Evolutionary conservation across 2,888 invertebrate species (phyloP).

Genomic region (Agrotis puta): DNA sequence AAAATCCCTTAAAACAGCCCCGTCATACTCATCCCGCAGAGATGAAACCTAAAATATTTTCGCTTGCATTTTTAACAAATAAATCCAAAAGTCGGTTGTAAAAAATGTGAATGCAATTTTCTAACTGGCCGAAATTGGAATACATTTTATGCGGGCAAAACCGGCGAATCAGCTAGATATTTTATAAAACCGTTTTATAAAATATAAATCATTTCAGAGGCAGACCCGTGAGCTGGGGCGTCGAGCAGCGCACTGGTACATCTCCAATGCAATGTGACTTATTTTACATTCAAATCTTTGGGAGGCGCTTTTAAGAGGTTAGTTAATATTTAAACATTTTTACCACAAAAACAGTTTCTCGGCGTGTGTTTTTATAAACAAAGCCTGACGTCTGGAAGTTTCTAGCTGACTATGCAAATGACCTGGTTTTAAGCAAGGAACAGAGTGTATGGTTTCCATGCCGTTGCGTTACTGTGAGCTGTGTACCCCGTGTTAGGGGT

Average conservation of each 20-base stretch:
- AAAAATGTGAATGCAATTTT: slow-evolving; percentile 54
- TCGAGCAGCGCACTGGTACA: slow-evolving; percentile 43
- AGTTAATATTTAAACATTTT: slow-evolving; percentile 72
- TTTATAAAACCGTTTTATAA: slow-evolving; percentile 53
- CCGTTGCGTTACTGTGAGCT: slow-evolving; percentile 61
- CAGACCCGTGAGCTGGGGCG: slow-evolving; percentile 20
- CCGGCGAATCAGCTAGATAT: slow-evolving; percentile 47
- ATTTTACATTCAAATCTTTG: slow-evolving; percentile 76
- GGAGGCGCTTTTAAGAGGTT: slow-evolving; percentile 71
- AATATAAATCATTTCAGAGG: slow-evolving; percentile 55
- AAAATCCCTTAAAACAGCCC: slow-evolving; percentile 6
- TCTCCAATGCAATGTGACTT: slow-evolving; percentile 74
- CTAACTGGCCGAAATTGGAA: slow-evolving; percentile 50
- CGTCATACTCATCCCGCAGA: not conserved
- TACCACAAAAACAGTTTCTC: slow-evolving; percentile 32
- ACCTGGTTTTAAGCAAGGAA: slow-evolving; percentile 64
- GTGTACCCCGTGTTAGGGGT: slow-evolving; percentile 76
- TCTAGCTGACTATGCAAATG: slow-evolving; percentile 54
- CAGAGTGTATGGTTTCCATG: slow-evolving; percentile 65
- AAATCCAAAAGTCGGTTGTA: slow-evolving; percentile 24
- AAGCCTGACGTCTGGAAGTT: slow-evolving; percentile 16
- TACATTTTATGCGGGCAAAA: slow-evolving; percentile 49
- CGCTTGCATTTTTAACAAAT: slow-evolving; percentile 30
- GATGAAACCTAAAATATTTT: slow-evolving; percentile 25
- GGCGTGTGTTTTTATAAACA: slow-evolving; percentile 39